A percentile compares a stretch with the other conserved stretches of the same genome.
phyloP scores from a whole-genome alignment of 2,888 invertebrate species.

The Apamea sordens region DNA sequence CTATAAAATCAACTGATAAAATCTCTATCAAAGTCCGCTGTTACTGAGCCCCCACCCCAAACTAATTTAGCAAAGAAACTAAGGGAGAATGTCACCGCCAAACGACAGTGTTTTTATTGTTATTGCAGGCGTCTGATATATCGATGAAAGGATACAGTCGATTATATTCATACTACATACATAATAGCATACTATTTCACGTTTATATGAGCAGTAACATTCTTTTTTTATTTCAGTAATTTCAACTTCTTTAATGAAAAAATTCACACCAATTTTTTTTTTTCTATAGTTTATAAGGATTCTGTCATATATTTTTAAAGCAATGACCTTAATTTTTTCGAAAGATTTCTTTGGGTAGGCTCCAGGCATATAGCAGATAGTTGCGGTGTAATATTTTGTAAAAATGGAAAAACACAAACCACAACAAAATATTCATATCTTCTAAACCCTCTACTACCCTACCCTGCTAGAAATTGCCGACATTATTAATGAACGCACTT shows the following conservation, averaged over 20 bases:
- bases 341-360: too few species aligned
- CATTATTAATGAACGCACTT: conserved; percentile 40
- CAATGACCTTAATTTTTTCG: too few species aligned
- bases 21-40: background rate
- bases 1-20: background rate
- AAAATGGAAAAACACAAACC: background rate
- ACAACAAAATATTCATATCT: background rate
- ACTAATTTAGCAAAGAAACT: conserved; percentile 58
- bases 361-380: too few species aligned
- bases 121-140: conserved; percentile 36
- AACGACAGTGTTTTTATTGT: conserved; percentile 67
- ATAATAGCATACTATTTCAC: background rate
- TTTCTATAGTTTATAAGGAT: too few species aligned
- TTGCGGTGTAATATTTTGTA: too few species aligned
- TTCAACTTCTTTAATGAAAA: too few species aligned
- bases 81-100: conserved; percentile 61
- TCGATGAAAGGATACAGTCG: conserved; percentile 5
- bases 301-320: too few species aligned
- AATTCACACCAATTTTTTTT: too few species aligned
- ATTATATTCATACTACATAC: background rate
- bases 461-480: background rate
- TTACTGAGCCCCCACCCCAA: conserved; percentile 29
- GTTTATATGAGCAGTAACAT: background rate
- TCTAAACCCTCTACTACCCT: background rate
- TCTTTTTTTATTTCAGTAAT: background rate